Base-by-base conservation (phyloP, 2,888 invertebrate genomes). In the Torymus tubicola region DNA sequence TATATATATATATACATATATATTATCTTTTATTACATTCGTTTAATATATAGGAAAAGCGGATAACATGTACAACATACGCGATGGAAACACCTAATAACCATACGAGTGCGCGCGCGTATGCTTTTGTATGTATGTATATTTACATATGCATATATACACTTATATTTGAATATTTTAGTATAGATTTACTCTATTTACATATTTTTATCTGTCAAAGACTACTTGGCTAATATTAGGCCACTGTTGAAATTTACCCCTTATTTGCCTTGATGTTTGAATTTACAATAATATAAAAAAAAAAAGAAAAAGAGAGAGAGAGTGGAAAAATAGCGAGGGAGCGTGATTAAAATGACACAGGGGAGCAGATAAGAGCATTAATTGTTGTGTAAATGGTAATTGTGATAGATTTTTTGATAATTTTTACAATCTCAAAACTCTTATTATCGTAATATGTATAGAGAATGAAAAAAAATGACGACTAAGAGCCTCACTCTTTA, bases 321-420 rank as follows among this genome's bases (percentile, higher is more conserved):
- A 81, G 85, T 83, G 83, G 83, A 81, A 86, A 81, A 84, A 85
- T 85, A 85, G 84, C 84, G 83, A 81, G 81, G 21, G 57, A 70
- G 58, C 72, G 67, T 83, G 83, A 83, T 84, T 31, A 2, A 31
- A 85, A 82, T 83, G 83, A 83, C 81, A 83, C 82, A 68, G 85
- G 76, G 69, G 76, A 85, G 84, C 84, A 85, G 85, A 84, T 84
- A 85, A 85, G 87, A 86, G 86, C 83, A 89, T 89, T 88, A 89
- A 88, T 89, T 88, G 90, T 90, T 90, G 90, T 89, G 89, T 90
- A 88, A 90, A 90, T 90, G 90, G 90, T 90, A 90, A 93, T 93
- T 93, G 93, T 93, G 93, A 93, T 93, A 93, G 93, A 93, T 92
- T 93, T 93, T 93, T 93, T 93, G 93, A 93, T 93, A 92, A 93